Base-by-base conservation (phyloP, 2,888 invertebrate species). In the Mechanitis messenoides region DNA sequence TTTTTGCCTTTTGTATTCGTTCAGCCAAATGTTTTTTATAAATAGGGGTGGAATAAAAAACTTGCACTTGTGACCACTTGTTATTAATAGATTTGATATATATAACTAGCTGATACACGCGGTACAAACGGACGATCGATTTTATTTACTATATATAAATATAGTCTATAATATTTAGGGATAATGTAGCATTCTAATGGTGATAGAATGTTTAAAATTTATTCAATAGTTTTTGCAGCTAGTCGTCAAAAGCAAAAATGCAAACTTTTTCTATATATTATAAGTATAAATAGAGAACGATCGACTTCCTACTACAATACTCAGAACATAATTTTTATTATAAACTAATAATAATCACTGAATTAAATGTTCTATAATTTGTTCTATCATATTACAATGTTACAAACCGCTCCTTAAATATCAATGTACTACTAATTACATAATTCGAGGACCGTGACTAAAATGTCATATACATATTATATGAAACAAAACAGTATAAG, bases 1-100 rank as follows among this genome's bases (percentile, higher is more conserved):
- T 78, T 78, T 86, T 84, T 81, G 81, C 83, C 85, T 85, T 81
- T 88, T 89, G 86, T 88, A 75, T 81, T 74, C 73, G 75, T 76
- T 76, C 76, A 63, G 60, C 86, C 90, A 87, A 89, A 87, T 89
- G 89, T 83, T 82, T 84, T 75, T 84, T 86, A 84, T 86, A 84
- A 20, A 20, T 82, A 70, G 77, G 87, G 87, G 86, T 77, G 71
- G 71, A 64, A 85, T 20, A 81, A 83, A 81, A 85, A 77, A 77
- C 76, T 74, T 75, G 81, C 84, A 86, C 85, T 87, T 86, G 84
- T 80, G 84, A 73, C 84, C 85, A 84, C 87, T 87, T 84, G 87
- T 81, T 85, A 72, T 75, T 85, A 83, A 87, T 86, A 75, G 20
- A 20, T 20, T 20, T 20, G 0, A 20, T 20, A 20, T 20, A 20